phyloP scores from a whole-genome alignment of 1,140 invertebrate species.

The Ridgeia piscesae region DNA sequence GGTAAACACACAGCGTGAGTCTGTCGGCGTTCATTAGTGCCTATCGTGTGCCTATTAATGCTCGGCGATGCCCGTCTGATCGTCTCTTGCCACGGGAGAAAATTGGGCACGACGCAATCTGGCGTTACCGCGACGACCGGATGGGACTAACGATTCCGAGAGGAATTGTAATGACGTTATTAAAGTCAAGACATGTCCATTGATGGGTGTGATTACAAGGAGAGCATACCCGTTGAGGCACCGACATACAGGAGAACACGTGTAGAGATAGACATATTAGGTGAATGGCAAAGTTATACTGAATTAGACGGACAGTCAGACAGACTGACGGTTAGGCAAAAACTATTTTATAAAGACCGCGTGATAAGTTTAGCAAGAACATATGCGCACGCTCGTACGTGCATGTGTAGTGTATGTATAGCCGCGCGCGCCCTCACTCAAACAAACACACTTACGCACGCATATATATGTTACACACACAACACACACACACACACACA shows the following conservation, averaged over 20 bases:
- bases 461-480: neutral
- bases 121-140: neutral
- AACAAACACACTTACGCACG: neutral
- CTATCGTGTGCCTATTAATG: neutral
- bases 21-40: neutral
- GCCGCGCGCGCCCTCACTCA: no score
- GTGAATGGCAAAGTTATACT: neutral
- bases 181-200: neutral
- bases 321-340: no score
- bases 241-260: neutral
- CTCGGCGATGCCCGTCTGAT: neutral
- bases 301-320: neutral
- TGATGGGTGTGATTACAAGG: neutral
- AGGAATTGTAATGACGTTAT: neutral
- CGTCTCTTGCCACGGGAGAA: neutral
- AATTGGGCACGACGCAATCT: neutral
- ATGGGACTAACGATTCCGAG: neutral
- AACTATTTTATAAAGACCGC: no score
- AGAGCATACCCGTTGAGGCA: neutral
- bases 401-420: no score
- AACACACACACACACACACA: neutral
- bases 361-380: no score
- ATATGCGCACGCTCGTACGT: no score
- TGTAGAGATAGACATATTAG: neutral
- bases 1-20: neutral